Evolutionary conservation across 2,888 invertebrate species (phyloP).

Genomic region (Lasioglossum zephyrum): DNA sequence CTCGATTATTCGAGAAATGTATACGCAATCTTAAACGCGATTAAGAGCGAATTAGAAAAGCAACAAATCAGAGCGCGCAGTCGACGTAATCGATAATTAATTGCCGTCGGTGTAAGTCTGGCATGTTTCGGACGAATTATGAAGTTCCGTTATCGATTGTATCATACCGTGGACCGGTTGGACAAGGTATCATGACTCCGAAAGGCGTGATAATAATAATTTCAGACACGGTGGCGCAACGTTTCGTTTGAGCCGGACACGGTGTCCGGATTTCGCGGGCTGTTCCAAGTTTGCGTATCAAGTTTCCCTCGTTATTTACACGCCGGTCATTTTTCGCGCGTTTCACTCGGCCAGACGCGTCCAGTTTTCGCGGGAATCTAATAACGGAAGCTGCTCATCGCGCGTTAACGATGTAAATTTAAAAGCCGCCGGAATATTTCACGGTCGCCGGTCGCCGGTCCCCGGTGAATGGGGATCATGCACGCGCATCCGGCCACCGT

Average conservation of each 20-base stretch:
- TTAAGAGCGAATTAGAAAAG: not conserved
- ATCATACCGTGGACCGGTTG: not conserved
- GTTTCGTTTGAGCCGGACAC: not conserved
- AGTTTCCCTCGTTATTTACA: slow-evolving; percentile 33
- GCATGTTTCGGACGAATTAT: not conserved
- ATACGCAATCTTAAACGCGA: not conserved
- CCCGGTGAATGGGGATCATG: slow-evolving; percentile 18
- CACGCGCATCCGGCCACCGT: slow-evolving; percentile 4
- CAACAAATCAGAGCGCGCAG: not conserved
- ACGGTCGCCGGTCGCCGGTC: slow-evolving; percentile 18
- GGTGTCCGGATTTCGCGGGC: not conserved
- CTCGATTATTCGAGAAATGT: too few species aligned
- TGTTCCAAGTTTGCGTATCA: slow-evolving; percentile 16
- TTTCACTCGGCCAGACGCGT: slow-evolving; percentile 12
- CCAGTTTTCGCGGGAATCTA: slow-evolving; percentile 34
- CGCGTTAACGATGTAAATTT: slow-evolving; percentile 57
- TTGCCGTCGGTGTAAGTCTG: not conserved
- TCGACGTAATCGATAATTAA: not conserved
- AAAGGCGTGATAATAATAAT: not conserved
- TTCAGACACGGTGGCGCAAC: not conserved
- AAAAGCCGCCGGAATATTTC: slow-evolving; percentile 54
- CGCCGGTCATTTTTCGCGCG: slow-evolving; percentile 33
- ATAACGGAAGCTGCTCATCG: slow-evolving; percentile 45
- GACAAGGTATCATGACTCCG: not conserved
- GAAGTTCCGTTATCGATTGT: not conserved